Conservation (phyloP, 2,113 vertebrate genomes). For the Cavia aperea region DNA sequence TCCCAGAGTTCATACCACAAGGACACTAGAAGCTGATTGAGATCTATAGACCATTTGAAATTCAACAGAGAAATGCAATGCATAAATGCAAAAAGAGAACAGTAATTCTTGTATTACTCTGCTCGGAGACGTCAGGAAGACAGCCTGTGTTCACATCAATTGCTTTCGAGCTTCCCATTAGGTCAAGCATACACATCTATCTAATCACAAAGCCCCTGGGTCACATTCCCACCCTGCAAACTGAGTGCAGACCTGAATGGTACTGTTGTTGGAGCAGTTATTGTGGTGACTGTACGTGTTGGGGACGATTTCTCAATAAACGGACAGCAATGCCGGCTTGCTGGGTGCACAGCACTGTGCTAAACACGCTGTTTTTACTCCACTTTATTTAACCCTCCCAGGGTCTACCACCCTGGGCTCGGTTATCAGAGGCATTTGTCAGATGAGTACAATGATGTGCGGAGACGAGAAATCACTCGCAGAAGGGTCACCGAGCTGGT, state of each 20-base stretch:
- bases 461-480: background rate
- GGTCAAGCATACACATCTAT: background rate
- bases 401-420: background rate
- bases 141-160: background rate
- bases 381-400: background rate
- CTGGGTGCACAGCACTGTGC: fast-evolving
- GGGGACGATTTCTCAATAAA: background rate
- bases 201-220: background rate
- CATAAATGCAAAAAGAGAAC: slow-evolving; percentile 33
- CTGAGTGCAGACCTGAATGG: background rate
- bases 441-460: background rate
- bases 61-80: slow-evolving; percentile 10
- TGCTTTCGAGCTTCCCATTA: slow-evolving; percentile 34
- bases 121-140: slow-evolving; percentile 15
- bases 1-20: background rate
- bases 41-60: background rate
- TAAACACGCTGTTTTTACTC: background rate
- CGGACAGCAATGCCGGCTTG: background rate
- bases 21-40: background rate
- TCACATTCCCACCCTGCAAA: background rate
- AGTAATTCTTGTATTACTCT: background rate
- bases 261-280: background rate
- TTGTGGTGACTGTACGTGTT: background rate
- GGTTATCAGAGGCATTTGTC: background rate
- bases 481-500: background rate